Base-by-base conservation (phyloP, 2,888 invertebrate genomes). In the Desoria tigrina region DNA sequence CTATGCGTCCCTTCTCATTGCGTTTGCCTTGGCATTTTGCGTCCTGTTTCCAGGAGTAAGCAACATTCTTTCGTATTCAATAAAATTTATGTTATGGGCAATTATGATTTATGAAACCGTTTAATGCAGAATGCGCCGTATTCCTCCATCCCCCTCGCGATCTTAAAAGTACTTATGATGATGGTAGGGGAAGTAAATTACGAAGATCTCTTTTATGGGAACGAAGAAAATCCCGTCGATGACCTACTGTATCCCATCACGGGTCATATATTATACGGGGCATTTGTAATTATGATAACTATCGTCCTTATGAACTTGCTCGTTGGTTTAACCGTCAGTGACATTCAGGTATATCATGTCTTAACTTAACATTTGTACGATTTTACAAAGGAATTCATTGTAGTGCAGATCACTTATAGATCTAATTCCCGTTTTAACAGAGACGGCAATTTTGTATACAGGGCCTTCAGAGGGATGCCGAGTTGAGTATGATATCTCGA, bases 101-200 rank as follows among this genome's bases (percentile, higher is more conserved):
- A n/a, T n/a, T n/a, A n/a, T n/a, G n/a, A n/a, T n/a, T n/a, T n/a
- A n/a, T n/a, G n/a, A n/a, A n/a, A n/a, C n/a, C n/a, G n/a, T n/a
- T n/a, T n/a, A n/a, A n/a, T 51, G 16, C 11, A 73, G 73, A 73
- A 75, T 56, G 73, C 75, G n/a, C 73, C 75, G 0, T 75, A 74
- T 51, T 72, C 73, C 9, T 75, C 75, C 6, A 73, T 75, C 24
- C 75, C 75, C 24, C 51, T 75, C 23, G 70, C 75, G 28, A 69
- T 75, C 39, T 54, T 75, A 14, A 75, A 75, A 71, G 75, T 74
- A 21, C 53, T 74, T 42, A 74, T 72, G 72, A 74, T 74, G 74
- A 74, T 74, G 71, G 71, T 75, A 23, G 75, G 75, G 4, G 75
- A 75, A 49, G 75, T 75, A 0, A 71, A 75, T 32, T 75, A 75